A percentile compares a stretch with the other conserved stretches of the same genome.
These are phyloP conservation scores for Masticophis lateralis DNA, from an alignment of 2,797 vertebrate genomes.

Conservation along the genomic window DNA sequence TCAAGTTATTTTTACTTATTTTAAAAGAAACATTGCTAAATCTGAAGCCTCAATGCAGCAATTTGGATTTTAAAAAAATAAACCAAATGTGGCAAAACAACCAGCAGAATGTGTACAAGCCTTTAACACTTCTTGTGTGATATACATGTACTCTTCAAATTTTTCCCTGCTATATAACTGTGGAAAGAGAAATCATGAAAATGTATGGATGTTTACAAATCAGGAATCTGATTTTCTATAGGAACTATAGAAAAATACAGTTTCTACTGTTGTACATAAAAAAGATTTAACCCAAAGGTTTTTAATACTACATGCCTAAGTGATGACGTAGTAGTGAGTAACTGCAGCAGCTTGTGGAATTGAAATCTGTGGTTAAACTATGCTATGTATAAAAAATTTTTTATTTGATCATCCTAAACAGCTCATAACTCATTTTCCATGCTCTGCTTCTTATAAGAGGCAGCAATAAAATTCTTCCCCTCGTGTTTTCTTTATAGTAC, in stretches of 20 bases:
- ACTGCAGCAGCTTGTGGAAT: background rate
- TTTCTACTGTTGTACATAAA: slow-evolving; percentile 53
- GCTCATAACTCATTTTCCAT: background rate
- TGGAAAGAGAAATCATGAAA: slow-evolving; percentile 52
- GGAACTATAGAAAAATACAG: slow-evolving; percentile 64
- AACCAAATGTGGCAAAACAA: background rate
- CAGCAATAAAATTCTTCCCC: background rate
- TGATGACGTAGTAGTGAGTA: slow-evolving; percentile 29
- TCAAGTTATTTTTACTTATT: background rate
- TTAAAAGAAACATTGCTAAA: background rate
- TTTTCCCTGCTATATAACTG: slow-evolving; percentile 45
- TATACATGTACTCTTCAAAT: slow-evolving; percentile 29
- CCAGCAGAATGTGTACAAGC: background rate
- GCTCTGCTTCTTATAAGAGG: background rate
- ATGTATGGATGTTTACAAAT: slow-evolving; percentile 58
- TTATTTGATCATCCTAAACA: background rate
- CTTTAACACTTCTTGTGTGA: slow-evolving; percentile 7
- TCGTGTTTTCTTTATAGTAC: background rate
- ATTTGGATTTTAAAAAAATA: background rate
- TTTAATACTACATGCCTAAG: slow-evolving; percentile 59
- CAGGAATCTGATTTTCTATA: slow-evolving; percentile 49
- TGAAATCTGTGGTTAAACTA: background rate
- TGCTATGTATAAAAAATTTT: background rate
- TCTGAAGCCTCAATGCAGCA: background rate
- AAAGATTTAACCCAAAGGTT: slow-evolving; percentile 49